Evolutionary conservation across 2,113 vertebrate genomes (phyloP).

Genomic region (Nycticorax nycticorax): DNA sequence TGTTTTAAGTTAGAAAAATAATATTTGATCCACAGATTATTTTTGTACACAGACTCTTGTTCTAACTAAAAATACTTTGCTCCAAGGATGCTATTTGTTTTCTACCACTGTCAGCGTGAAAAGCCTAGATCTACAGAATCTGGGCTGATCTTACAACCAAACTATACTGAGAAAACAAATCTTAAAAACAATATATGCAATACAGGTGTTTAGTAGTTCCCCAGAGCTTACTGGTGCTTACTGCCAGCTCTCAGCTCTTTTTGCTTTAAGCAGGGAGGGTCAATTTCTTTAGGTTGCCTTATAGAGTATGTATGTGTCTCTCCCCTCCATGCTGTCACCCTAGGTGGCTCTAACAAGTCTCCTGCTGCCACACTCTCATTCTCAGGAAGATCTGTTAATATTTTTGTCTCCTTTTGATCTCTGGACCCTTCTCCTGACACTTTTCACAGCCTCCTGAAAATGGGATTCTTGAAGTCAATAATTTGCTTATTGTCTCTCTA

Average conservation of each 20-base stretch:
- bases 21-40: background rate
- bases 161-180: slow-evolving; percentile 38
- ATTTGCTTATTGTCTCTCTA: slow-evolving; percentile 41
- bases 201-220: slow-evolving; percentile 25
- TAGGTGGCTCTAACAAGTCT: slow-evolving; percentile 34
- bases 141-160: background rate
- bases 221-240: background rate
- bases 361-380: slow-evolving; percentile 8
- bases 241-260: slow-evolving; percentile 42
- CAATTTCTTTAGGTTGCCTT: slow-evolving; percentile 2
- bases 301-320: background rate
- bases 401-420: slow-evolving; percentile 49
- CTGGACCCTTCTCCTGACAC: background rate
- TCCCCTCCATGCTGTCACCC: background rate
- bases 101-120: background rate
- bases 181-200: slow-evolving; percentile 12
- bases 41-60: background rate
- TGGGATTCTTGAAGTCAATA: slow-evolving; percentile 23
- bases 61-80: background rate
- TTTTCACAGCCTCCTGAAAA: slow-evolving; percentile 55
- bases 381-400: slow-evolving; percentile 37
- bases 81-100: background rate
- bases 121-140: background rate
- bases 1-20: background rate
- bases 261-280: background rate